Conservation (phyloP, 2,888 invertebrate species). For the Colletes collaris region DNA sequence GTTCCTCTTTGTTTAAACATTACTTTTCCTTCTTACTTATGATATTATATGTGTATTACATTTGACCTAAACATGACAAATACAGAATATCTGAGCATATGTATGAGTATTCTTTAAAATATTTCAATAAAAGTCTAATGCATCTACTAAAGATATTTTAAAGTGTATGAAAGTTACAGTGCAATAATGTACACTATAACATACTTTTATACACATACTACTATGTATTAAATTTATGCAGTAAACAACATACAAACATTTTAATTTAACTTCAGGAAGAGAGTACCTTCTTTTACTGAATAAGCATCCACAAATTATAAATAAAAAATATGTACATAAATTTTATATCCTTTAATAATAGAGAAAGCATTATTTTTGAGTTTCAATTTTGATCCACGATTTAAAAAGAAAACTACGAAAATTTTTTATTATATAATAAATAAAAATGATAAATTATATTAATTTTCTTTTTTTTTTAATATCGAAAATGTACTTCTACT, state of each 20-base stretch:
- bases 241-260: slow-evolving; percentile 15
- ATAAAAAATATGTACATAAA: too few species aligned
- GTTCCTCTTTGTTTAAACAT: slow-evolving; percentile 19
- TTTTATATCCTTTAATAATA: too few species aligned
- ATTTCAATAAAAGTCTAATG: slow-evolving; percentile 21
- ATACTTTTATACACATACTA: slow-evolving; percentile 25
- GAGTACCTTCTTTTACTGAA: background rate
- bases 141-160: slow-evolving; percentile 31
- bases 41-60: slow-evolving; percentile 25
- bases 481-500: slow-evolving; percentile 26
- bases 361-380: too few species aligned
- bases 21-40: slow-evolving; percentile 14
- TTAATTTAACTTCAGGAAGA: background rate
- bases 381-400: background rate
- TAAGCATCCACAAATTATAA: too few species aligned
- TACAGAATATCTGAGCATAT: slow-evolving; percentile 37
- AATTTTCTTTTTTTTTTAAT: slow-evolving; percentile 19
- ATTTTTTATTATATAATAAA: slow-evolving; percentile 1
- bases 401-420: background rate
- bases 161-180: slow-evolving; percentile 38
- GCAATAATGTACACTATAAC: slow-evolving; percentile 24
- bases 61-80: slow-evolving; percentile 22
- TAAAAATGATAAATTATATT: slow-evolving; percentile 15
- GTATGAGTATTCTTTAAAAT: slow-evolving; percentile 34
- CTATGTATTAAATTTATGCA: slow-evolving; percentile 21